Conservation (phyloP, 2,888 invertebrate genomes). For the Drosophila setosimentum region DNA sequence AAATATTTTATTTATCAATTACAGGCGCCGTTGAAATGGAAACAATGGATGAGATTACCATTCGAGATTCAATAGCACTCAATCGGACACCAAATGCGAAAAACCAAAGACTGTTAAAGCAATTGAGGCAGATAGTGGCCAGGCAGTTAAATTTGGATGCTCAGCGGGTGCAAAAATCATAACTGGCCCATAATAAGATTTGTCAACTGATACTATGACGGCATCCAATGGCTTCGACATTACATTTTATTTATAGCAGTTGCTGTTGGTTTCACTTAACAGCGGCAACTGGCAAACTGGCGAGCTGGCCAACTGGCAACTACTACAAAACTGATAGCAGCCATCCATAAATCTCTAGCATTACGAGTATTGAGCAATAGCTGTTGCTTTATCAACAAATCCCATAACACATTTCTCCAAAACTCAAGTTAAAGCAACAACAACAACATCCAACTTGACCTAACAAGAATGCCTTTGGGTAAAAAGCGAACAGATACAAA, state of each 20-base stretch:
- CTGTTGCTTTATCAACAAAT: conserved; percentile 65
- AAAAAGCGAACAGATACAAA: conserved; percentile 15
- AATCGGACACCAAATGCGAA: conserved; percentile 5
- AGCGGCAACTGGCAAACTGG: conserved; percentile 3
- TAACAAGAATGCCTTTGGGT: conserved; percentile 8
- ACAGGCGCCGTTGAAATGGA: conserved; percentile 16
- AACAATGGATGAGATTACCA: conserved; percentile 21
- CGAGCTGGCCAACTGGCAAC: conserved; percentile 37
- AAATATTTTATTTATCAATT: conserved; percentile 72
- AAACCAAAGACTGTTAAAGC: conserved; percentile 13
- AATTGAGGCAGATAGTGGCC: conserved; percentile 28
- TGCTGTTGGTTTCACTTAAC: conserved; percentile 46
- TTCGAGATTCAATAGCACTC: conserved; percentile 28
- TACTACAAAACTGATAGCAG: conserved; percentile 54
- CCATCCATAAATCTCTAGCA: conserved; percentile 63
- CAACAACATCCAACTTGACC: neutral
- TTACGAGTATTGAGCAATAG: conserved; percentile 66
- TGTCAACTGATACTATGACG: conserved; percentile 59
- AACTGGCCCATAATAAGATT: conserved; percentile 67
- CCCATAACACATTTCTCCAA: conserved; percentile 44
- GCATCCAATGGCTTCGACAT: conserved; percentile 20
- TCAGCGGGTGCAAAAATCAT: conserved; percentile 53
- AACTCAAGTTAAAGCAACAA: conserved; percentile 13
- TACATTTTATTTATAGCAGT: conserved; percentile 68
- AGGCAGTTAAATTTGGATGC: conserved; percentile 7